These are phyloP conservation scores for Anser cygnoides DNA, from an alignment of 2,113 vertebrate species.

Conservation along the genomic window DNA sequence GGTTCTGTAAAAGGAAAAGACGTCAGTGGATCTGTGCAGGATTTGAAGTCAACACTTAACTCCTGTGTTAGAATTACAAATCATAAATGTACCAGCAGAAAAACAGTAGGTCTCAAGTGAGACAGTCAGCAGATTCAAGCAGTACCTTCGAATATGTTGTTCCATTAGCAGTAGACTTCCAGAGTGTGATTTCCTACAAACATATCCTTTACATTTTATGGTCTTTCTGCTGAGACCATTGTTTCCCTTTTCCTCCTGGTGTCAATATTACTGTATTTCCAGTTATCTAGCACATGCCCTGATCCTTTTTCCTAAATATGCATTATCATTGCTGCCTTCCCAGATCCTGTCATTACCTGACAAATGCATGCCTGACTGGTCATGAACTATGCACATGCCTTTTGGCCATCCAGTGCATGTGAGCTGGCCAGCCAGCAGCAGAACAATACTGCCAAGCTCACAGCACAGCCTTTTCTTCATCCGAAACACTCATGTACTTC, in stretches of 20 bases:
- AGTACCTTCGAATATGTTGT: neutral
- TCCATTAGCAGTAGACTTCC: neutral
- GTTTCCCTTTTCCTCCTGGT: neutral
- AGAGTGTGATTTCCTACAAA: neutral
- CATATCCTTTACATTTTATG: neutral
- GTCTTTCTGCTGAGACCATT: neutral
- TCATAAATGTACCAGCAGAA: neutral
- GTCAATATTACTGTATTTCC: neutral
- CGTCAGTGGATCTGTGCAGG: neutral
- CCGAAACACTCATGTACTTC: accelerated
- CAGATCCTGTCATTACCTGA: neutral
- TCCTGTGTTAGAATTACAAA: slow-evolving; percentile 11
- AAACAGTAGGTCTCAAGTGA: neutral
- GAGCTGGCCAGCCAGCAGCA: neutral
- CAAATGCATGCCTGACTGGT: neutral
- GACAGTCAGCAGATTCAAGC: neutral
- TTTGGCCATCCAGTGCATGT: neutral
- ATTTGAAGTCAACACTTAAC: slow-evolving; percentile 38
- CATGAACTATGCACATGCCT: neutral
- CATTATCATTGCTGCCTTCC: neutral
- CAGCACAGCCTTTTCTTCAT: neutral
- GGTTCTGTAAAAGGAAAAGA: slow-evolving; percentile 36
- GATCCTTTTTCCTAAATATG: neutral
- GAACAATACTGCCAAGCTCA: neutral
- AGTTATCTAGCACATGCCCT: neutral